Evolutionary conservation across 1,140 invertebrate genomes (phyloP), one percentile per base, ranked within the genome.

Genomic region (Diabrotica virgifera): DNA sequence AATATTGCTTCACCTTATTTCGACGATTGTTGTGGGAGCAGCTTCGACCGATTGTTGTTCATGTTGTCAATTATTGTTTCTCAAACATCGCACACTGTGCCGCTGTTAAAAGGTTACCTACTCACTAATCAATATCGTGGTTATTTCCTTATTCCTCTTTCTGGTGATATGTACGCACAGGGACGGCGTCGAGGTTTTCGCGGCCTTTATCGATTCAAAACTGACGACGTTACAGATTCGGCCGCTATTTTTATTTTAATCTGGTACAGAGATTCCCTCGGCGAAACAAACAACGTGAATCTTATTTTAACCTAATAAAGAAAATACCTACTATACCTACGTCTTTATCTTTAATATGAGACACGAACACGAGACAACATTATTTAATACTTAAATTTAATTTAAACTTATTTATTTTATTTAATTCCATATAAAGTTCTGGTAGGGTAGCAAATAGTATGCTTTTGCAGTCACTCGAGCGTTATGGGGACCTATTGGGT

Each of bases 91-190:
- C 35, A 35, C 9, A 57, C 24, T 35, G 3, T 57, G 55, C 7
- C 37, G 58, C 38, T 36, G 55, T 57, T 57, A 57, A 59, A 53
- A 53, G 60, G 60, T 62, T 62, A 62, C 60, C 60, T 54, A 62
- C 51, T 38, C 14, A 62, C 60, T 54, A 54, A 62, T 62, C 60
- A 46, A 62, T 62, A 62, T 54, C 35, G 59, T 46, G 40, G 40
- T 59, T 35, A 51, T 62, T 38, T 54, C 52, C 51, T 53, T 54
- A 62, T 40, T 62, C 60, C 52, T 53, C 36, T 62, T 62, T 54
- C 52, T 62, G 52, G 51, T 62, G 36, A 54, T 54, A 54, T 62
- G 51, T 53, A 54, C 52, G 36, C 24, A 12, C 60, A 62, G 60
- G 52, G 60, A 12, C 60, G 60, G 60, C 52, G 24, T 54, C 5